Percentiles rank a stretch among this genome's conserved stretches.
Conservation (phyloP, 2,888 invertebrate species). For the Scrobipalpa atriplicella region DNA sequence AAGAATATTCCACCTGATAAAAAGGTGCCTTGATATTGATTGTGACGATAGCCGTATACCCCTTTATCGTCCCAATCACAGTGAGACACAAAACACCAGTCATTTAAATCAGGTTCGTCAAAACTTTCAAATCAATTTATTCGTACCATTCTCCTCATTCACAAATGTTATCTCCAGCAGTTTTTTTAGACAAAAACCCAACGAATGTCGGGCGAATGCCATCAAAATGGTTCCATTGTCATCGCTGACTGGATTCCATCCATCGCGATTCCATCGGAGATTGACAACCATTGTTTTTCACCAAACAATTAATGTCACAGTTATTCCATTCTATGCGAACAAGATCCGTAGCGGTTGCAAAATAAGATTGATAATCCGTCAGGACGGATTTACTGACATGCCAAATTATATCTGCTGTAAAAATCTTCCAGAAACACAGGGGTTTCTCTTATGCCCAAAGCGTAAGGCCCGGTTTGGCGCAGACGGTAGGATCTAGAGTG, state of each 20-base stretch:
- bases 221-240: constrained; percentile 32
- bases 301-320: constrained; percentile 32
- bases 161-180: constrained; percentile 18
- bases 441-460: background rate
- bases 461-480: background rate
- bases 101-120: constrained; percentile 9
- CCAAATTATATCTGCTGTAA: constrained; percentile 14
- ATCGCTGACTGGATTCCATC: constrained; percentile 30
- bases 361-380: constrained; percentile 30
- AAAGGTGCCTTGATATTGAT: background rate
- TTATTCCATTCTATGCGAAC: constrained; percentile 8
- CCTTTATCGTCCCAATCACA: constrained; percentile 10
- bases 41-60: constrained; percentile 1
- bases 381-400: constrained; percentile 22
- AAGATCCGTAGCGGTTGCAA: constrained; percentile 8
- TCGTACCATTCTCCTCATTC: constrained; percentile 12
- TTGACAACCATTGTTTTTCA: constrained; percentile 32
- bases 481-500: background rate
- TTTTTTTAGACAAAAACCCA: constrained; percentile 24
- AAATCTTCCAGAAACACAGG: background rate
- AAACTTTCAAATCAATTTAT: constrained; percentile 20
- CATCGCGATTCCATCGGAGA: constrained; percentile 21
- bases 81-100: background rate
- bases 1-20: background rate
- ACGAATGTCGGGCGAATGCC: constrained; percentile 26